Conservation (phyloP, 2,888 invertebrate genomes). For the Habrosyne pyritoides region DNA sequence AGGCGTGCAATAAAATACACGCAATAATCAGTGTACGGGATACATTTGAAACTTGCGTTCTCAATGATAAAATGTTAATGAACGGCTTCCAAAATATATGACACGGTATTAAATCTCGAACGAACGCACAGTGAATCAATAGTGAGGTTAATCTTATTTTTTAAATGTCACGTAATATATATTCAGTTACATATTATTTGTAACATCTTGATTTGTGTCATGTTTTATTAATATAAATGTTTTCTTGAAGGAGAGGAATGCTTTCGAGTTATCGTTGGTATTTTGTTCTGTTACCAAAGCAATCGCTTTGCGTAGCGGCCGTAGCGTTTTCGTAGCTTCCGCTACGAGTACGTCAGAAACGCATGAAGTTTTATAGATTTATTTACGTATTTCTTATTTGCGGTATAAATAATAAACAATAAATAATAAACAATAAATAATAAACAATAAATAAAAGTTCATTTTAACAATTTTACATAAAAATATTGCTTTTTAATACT, state of each 20-base stretch:
- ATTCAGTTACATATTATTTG: no score
- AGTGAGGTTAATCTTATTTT: neutral
- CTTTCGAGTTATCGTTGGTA: neutral
- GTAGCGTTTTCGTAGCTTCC: neutral
- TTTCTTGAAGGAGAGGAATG: neutral
- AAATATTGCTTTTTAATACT: no score
- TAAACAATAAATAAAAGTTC: no score
- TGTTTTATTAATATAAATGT: neutral
- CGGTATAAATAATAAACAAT: neutral
- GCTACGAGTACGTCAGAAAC: neutral
- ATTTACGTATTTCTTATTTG: neutral
- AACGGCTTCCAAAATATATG: neutral
- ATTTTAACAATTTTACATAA: no score
- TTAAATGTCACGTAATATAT: neutral
- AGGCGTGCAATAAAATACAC: neutral
- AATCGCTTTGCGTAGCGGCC: slow-evolving; percentile 5
- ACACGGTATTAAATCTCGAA: neutral
- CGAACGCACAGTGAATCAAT: neutral
- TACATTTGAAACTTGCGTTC: neutral
- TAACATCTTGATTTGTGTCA: no score
- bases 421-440: no score
- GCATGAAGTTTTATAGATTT: neutral
- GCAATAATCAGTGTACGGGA: neutral
- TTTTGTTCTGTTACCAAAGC: slow-evolving; percentile 7
- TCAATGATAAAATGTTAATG: neutral